Evolutionary conservation across 1,140 invertebrate species (phyloP).

Genomic region (Hylaeus volcanicus): DNA sequence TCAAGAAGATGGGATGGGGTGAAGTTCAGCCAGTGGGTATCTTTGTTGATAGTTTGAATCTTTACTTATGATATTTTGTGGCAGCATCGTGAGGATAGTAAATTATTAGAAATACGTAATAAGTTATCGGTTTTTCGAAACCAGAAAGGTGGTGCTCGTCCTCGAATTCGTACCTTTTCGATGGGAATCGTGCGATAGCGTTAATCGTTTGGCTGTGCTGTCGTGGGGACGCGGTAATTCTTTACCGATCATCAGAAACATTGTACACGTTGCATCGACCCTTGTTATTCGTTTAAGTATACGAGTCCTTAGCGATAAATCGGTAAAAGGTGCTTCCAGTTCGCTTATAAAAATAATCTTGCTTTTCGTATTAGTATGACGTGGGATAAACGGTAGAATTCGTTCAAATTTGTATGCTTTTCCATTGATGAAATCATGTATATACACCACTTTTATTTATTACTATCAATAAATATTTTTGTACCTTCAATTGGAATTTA

Average conservation of each 20-base stretch:
- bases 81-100: too few relatives aligned
- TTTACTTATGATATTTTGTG: too few relatives aligned
- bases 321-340: slow-evolving; percentile 14
- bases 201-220: background rate
- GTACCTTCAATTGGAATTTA: background rate
- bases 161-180: too few relatives aligned
- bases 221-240: background rate
- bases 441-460: slow-evolving; percentile 71
- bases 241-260: too few relatives aligned
- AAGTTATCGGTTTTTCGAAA: too few relatives aligned
- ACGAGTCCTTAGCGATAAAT: background rate
- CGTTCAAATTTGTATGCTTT: background rate
- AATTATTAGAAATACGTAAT: too few relatives aligned
- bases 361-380: background rate
- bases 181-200: too few relatives aligned
- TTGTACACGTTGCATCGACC: background rate
- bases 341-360: background rate
- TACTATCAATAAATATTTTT: slow-evolving; percentile 61
- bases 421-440: slow-evolving; percentile 47
- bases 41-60: too few relatives aligned
- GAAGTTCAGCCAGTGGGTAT: too few relatives aligned
- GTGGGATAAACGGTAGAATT: slow-evolving; percentile 9
- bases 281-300: background rate
- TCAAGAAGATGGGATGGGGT: too few relatives aligned
- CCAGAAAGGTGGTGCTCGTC: too few relatives aligned